Conservation (phyloP, 2,888 invertebrate species). For the Diloba caeruleocephala region DNA sequence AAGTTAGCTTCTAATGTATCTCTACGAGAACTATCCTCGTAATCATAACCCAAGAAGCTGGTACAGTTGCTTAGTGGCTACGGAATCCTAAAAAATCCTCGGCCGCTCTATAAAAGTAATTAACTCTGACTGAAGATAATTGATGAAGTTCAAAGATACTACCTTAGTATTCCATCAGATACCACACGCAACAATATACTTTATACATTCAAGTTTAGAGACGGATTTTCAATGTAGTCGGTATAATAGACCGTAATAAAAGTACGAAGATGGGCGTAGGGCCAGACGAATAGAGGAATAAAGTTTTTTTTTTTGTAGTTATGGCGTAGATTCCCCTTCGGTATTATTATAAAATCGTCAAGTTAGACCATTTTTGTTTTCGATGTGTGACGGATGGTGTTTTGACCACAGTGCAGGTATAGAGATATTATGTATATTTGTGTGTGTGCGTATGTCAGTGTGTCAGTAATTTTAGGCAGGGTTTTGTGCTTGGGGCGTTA, state of each 20-base stretch:
- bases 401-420: conserved; percentile 66
- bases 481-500: conserved; percentile 57
- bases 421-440: too few species aligned
- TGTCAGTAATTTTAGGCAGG: conserved; percentile 57
- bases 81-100: conserved; percentile 56
- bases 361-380: conserved; percentile 77
- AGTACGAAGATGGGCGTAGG: conserved; percentile 78
- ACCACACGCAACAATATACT: conserved; percentile 47
- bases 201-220: conserved; percentile 37
- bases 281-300: conserved; percentile 75
- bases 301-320: conserved; percentile 71
- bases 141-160: conserved; percentile 87
- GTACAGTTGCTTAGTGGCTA: conserved; percentile 59
- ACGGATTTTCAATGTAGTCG: conserved; percentile 36
- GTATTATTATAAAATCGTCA: conserved; percentile 89
- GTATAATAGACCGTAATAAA: conserved; percentile 70
- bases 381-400: conserved; percentile 79
- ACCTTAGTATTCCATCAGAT: conserved; percentile 63
- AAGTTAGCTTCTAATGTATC: conserved; percentile 5
- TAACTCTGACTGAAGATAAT: conserved; percentile 87
- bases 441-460: conserved; percentile 46
- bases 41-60: conserved; percentile 7
- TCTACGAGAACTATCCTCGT: background rate
- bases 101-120: conserved; percentile 88
- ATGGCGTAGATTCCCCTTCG: conserved; percentile 67